These are phyloP conservation scores for Boleophthalmus pectinirostris DNA, from an alignment of 2,113 vertebrate genomes.

Conservation along the genomic window DNA sequence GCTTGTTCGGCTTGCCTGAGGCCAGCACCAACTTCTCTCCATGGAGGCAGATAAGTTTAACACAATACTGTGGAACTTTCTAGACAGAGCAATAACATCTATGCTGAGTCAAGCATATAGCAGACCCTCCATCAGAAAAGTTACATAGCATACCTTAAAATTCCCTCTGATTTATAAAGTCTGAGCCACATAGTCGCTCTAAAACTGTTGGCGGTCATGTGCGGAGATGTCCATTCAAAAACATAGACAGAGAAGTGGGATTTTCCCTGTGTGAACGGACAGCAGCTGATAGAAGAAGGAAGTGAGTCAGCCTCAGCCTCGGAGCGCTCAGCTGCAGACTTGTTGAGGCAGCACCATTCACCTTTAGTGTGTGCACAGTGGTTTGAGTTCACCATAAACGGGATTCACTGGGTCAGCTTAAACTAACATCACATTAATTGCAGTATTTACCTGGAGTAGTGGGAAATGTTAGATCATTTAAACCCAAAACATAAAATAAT, in stretches of 20 bases:
- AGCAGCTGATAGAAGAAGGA: constrained; percentile 63
- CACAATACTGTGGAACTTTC: too few relatives aligned
- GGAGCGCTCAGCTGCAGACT: constrained; percentile 49
- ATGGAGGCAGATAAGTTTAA: too few relatives aligned
- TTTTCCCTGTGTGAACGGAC: constrained; percentile 53
- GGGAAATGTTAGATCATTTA: constrained; percentile 14
- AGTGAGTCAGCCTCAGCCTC: constrained; percentile 69
- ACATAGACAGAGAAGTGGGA: constrained; percentile 41
- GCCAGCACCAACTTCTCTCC: too few relatives aligned
- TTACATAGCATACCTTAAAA: too few relatives aligned
- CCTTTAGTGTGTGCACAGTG: constrained; percentile 42
- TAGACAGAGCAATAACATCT: too few relatives aligned
- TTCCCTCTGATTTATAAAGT: neutral
- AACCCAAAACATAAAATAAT: neutral
- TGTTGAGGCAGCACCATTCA: constrained; percentile 58
- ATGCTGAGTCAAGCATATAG: neutral
- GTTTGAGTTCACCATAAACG: constrained; percentile 11
- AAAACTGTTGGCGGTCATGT: neutral
- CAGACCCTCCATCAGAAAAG: too few relatives aligned
- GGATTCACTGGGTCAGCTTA: constrained; percentile 21
- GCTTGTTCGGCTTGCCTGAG: too few relatives aligned
- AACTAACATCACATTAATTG: constrained; percentile 16
- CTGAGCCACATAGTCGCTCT: neutral
- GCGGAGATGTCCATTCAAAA: constrained; percentile 14
- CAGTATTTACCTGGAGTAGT: constrained; percentile 9